phyloP scores from a whole-genome alignment of 2,797 vertebrate species.

The Sciaenops ocellatus region DNA sequence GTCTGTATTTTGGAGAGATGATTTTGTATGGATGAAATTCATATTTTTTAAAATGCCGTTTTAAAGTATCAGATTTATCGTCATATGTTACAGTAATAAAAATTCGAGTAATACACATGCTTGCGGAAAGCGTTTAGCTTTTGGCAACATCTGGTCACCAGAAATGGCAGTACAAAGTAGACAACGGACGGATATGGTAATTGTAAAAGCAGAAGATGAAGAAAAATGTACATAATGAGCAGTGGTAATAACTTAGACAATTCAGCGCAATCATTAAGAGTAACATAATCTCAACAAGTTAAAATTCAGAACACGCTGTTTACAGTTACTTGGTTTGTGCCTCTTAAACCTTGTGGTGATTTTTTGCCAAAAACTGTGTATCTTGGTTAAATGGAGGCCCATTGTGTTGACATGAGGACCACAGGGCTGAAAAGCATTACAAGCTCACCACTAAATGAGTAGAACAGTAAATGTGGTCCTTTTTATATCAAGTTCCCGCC shows the following conservation, averaged over 20 bases:
- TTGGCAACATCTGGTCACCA: constrained; percentile 37
- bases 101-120: constrained; percentile 5
- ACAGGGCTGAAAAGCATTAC: constrained; percentile 56
- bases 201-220: constrained; percentile 29
- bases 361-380: constrained; percentile 34
- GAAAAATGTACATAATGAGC: not conserved
- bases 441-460: constrained; percentile 57
- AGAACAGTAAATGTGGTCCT: constrained; percentile 67
- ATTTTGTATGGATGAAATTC: not conserved
- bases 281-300: constrained; percentile 18
- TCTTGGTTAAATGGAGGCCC: constrained; percentile 40
- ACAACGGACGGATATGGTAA: constrained; percentile 4
- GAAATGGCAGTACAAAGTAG: constrained; percentile 10
- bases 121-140: constrained; percentile 14
- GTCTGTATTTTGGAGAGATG: not conserved
- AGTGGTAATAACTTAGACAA: not conserved
- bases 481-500: constrained; percentile 63
- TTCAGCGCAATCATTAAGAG: constrained; percentile 21
- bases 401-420: constrained; percentile 51
- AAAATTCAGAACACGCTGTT: constrained; percentile 28
- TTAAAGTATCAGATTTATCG: not conserved
- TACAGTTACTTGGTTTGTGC: constrained; percentile 12
- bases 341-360: constrained; percentile 21
- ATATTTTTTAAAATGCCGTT: not conserved
- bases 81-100: not conserved